phyloP scores from a whole-genome alignment of 2,113 vertebrate genomes.

The Thomomys bottae region DNA sequence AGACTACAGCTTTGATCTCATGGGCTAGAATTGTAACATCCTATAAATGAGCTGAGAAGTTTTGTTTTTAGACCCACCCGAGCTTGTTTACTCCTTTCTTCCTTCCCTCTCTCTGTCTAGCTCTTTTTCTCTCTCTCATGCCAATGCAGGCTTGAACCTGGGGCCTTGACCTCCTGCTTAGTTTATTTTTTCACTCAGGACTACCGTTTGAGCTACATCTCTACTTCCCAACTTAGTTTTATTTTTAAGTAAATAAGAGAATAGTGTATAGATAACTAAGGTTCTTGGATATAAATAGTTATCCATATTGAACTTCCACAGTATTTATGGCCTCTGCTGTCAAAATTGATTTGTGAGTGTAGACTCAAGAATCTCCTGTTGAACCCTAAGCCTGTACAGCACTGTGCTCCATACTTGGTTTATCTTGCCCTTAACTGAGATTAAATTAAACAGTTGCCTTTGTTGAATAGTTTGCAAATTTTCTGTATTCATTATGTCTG shows the following conservation, averaged over 20 bases:
- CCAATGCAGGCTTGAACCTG: too few species aligned
- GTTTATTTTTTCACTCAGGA: too few species aligned
- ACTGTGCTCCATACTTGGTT: fast-evolving
- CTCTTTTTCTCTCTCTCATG: too few species aligned
- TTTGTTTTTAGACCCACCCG: not conserved
- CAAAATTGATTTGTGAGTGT: not conserved
- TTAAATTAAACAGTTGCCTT: not conserved
- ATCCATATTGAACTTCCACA: not conserved
- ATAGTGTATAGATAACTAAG: fast-evolving
- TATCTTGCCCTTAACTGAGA: not conserved
- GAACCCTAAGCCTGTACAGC: too few species aligned
- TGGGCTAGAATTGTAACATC: not conserved
- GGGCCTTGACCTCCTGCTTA: too few species aligned
- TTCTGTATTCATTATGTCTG: not conserved
- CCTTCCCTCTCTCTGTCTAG: too few species aligned
- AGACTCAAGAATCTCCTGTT: not conserved
- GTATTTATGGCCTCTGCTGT: not conserved
- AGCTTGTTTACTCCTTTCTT: too few species aligned
- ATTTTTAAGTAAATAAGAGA: not conserved
- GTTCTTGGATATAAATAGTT: not conserved
- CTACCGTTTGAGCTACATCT: too few species aligned
- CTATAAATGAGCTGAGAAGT: too few species aligned
- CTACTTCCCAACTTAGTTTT: not conserved
- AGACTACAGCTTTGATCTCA: not conserved
- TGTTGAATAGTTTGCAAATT: not conserved